These are phyloP conservation scores for Psammodynastes pulverulentus DNA, from an alignment of 2,113 vertebrate species.

Conservation along the genomic window DNA sequence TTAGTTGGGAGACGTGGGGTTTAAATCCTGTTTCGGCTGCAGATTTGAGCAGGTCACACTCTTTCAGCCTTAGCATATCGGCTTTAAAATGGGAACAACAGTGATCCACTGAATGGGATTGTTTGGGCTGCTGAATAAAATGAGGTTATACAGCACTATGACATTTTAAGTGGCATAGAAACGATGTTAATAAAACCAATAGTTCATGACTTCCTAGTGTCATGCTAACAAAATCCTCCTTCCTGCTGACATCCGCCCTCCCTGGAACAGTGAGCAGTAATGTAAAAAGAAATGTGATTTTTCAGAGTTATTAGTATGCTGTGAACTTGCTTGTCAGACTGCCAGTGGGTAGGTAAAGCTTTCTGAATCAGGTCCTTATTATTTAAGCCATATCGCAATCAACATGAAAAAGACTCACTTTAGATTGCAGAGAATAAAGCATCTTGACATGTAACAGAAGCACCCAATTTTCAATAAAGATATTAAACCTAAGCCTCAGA, in stretches of 20 bases:
- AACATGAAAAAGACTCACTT: conserved; percentile 65
- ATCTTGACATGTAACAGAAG: conserved; percentile 65
- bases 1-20: background rate
- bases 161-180: background rate
- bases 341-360: conserved; percentile 28
- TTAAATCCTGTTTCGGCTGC: background rate
- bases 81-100: conserved; percentile 3
- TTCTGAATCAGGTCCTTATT: conserved; percentile 63
- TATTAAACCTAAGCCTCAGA: conserved; percentile 66
- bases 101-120: background rate
- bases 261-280: conserved; percentile 19
- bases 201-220: background rate
- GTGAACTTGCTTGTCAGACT: conserved; percentile 41
- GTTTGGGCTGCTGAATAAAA: conserved; percentile 4
- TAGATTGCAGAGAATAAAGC: conserved; percentile 66
- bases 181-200: conserved; percentile 30
- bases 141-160: background rate
- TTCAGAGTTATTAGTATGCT: conserved; percentile 61
- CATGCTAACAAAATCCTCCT: conserved; percentile 40
- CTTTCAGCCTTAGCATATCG: background rate
- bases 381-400: conserved; percentile 65
- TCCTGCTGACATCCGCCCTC: background rate
- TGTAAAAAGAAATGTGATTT: conserved; percentile 60
- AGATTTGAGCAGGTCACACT: background rate
- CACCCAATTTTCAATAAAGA: conserved; percentile 64